Base-by-base conservation (phyloP, 2,888 invertebrate species). In the Acanthosepion lycidas region DNA sequence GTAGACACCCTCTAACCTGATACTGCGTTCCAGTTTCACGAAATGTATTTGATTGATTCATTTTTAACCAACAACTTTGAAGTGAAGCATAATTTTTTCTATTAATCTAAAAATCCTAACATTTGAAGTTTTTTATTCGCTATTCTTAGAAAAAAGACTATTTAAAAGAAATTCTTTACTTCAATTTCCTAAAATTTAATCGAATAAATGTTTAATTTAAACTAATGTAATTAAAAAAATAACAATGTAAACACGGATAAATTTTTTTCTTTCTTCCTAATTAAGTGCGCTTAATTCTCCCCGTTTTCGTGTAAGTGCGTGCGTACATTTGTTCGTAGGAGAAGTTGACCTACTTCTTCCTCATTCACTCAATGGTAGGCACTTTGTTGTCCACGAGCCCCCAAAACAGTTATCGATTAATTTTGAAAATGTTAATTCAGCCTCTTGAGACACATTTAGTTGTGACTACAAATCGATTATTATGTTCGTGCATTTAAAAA, bases 391-490 rank as follows among this genome's bases (percentile, higher is more conserved):
- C n/a, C 78, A n/a, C 15, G n/a, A 78, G n/a, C n/a, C 15, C 15
- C 78, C n/a, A n/a, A 33, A n/a, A 78, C 33, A 78, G n/a, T 78
- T 78, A 78, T 78, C 78, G 78, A 78, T 78, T 78, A 78, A 78
- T 78, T 78, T 78, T 33, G 4, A n/a, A 78, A 78, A 78, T 78
- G 78, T 78, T 78, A 78, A n/a, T 78, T 78, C 78, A 78, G 78
- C n/a, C 78, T 78, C 78, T 28, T 12, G 78, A n/a, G 78, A 78
- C 15, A n/a, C 33, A 33, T 59, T 42, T 59, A 59, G 26, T 59
- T 59, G 78, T n/a, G 23, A 33, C 33, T 78, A 78, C 5, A n/a
- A 78, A 78, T 78, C 78, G n/a, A 78, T 78, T n/a, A 78, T 78
- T 78, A n/a, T 78, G n/a, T 78, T 33, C n/a, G 33, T 59, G 59